phyloP scores from a whole-genome alignment of 2,888 invertebrate species.

The Oscheius sp. region DNA sequence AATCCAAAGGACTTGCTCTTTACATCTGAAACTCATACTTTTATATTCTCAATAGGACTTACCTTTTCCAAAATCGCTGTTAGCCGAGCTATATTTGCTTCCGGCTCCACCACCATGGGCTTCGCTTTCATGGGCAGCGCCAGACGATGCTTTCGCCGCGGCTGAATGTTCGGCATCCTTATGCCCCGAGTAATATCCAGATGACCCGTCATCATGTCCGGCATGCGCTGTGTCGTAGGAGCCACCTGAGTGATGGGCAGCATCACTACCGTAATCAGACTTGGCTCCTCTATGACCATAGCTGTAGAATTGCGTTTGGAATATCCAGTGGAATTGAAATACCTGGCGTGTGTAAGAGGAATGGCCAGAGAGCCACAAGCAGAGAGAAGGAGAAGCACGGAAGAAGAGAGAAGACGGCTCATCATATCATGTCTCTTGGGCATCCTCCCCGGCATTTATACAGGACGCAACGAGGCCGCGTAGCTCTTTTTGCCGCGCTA shows the following conservation, averaged over 20 bases:
- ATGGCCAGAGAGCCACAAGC: not conserved
- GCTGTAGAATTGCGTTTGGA: slow-evolving; percentile 33
- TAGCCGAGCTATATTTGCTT: slow-evolving; percentile 55
- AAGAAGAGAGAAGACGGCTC: slow-evolving; percentile 19
- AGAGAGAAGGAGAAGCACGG: not conserved
- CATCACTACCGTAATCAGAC: slow-evolving; percentile 52
- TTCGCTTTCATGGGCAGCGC: slow-evolving; percentile 50
- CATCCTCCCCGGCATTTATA: slow-evolving; percentile 2
- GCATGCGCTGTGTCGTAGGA: slow-evolving; percentile 49
- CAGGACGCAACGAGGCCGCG: slow-evolving; percentile 31
- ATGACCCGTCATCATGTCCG: slow-evolving; percentile 38
- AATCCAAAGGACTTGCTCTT: slow-evolving; percentile 66
- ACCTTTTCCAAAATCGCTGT: slow-evolving; percentile 58
- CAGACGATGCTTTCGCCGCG: slow-evolving; percentile 48
- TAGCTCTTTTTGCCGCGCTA: slow-evolving; percentile 19
- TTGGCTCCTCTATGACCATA: slow-evolving; percentile 46
- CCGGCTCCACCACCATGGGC: slow-evolving; percentile 52
- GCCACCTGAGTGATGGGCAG: slow-evolving; percentile 47
- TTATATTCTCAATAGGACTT: not conserved
- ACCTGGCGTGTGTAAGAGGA: slow-evolving; percentile 9
- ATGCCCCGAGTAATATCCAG: slow-evolving; percentile 45
- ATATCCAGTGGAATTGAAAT: no score
- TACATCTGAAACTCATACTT: slow-evolving; percentile 41
- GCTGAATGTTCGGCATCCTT: slow-evolving; percentile 52
- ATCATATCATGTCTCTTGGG: not conserved